Evolutionary conservation across 2,888 invertebrate species (phyloP).

Genomic region (Gryllus longicercus): DNA sequence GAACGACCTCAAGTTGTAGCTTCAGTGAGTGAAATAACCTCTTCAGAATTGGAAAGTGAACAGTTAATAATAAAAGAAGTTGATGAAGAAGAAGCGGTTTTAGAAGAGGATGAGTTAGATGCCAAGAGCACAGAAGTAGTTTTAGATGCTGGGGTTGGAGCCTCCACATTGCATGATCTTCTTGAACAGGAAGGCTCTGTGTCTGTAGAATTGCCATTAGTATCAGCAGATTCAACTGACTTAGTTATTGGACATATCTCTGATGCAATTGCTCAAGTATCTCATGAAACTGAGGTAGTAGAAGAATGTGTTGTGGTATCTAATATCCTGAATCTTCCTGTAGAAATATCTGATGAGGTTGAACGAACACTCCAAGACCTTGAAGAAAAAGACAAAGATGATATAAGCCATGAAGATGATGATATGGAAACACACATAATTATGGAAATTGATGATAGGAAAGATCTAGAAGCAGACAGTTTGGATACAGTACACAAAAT

Average conservation of each 20-base stretch:
- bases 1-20: conserved; percentile 18
- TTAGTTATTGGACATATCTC: conserved; percentile 32
- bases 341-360: conserved; percentile 26
- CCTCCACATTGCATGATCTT: neutral
- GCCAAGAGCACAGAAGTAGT: conserved; percentile 20
- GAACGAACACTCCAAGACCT: conserved; percentile 24
- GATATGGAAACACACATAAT: conserved; percentile 23
- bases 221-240: conserved; percentile 23
- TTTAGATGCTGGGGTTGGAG: neutral
- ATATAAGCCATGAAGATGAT: conserved; percentile 31
- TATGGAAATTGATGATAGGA: conserved; percentile 49
- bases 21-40: neutral
- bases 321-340: conserved; percentile 38
- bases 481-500: conserved; percentile 18
- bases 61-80: neutral
- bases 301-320: conserved; percentile 64
- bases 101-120: conserved; percentile 22
- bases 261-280: conserved; percentile 39
- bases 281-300: conserved; percentile 56
- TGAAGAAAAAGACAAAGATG: conserved; percentile 32
- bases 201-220: conserved; percentile 29
- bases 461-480: conserved; percentile 46
- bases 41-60: neutral
- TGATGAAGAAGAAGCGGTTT: conserved; percentile 21
- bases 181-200: conserved; percentile 18